Conservation (phyloP, 2,113 vertebrate species). For the Equus quagga region DNA sequence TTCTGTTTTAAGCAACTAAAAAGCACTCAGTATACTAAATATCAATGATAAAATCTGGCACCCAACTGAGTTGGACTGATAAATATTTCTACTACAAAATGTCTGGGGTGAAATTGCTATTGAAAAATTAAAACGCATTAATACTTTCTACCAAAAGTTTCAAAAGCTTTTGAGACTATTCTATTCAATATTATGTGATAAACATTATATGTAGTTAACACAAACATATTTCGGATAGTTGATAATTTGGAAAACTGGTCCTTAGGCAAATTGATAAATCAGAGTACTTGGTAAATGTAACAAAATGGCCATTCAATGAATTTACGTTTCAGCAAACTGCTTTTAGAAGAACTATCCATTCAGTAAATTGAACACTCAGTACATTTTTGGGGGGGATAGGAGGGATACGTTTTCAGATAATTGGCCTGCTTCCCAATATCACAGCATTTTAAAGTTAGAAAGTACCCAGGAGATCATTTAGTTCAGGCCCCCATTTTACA, state of each 20-base stretch:
- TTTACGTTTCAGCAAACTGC: not conserved
- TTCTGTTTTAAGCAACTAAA: constrained; percentile 51
- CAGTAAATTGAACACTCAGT: not conserved
- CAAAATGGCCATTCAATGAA: constrained; percentile 11
- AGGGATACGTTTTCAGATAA: constrained; percentile 28
- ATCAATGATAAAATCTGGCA: not conserved
- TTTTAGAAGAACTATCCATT: not conserved
- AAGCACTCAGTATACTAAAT: constrained; percentile 3
- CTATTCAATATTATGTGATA: not conserved
- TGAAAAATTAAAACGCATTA: constrained; percentile 46
- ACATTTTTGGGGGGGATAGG: not conserved
- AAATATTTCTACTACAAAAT: constrained; percentile 33
- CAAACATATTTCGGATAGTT: constrained; percentile 35
- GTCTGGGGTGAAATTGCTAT: not conserved
- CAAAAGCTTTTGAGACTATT: constrained; percentile 24
- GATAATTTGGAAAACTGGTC: constrained; percentile 48
- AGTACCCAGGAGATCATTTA: not conserved
- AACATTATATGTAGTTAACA: constrained; percentile 27
- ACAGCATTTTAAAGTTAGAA: constrained; percentile 18
- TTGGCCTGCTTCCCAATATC: not conserved
- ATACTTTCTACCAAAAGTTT: constrained; percentile 38
- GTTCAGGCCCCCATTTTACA: not conserved
- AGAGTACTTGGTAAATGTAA: not conserved
- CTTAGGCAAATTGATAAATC: constrained; percentile 12
- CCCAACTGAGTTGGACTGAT: not conserved